Base-by-base conservation (phyloP, 1,140 invertebrate species). In the Cyclargus thomasi region DNA sequence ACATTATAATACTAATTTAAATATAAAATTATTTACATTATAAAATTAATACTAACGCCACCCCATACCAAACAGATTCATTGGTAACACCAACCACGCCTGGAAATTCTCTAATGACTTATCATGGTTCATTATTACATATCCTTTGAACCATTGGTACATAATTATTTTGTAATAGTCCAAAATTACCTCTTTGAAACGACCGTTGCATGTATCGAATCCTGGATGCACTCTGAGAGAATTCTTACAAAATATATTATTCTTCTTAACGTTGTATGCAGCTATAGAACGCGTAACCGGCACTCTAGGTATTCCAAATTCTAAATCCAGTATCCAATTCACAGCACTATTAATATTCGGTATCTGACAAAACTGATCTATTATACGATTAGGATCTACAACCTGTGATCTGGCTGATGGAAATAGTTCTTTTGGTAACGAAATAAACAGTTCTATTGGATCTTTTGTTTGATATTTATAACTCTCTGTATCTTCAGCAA, bases 361-460 rank as follows among this genome's bases (percentile, higher is more conserved):
- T 22, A 82, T 20, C 73, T 80, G 79, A 65, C 84, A 88, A 65
- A 86, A 81, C 21, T 77, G 79, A 74, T 88, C 82, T 72, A 88
- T 85, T 5, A 88, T 69, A 6, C 73, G 64, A 79, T 88, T 88
- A 6, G 85, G 82, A 69, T 88, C 78, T 3, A 86, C 22, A 29
- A 67, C 10, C 1, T 80, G 39, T 69, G 69, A 80, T 62, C 70
- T 78, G 39, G 82, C 67, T 21, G 70, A 53, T 16, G 81, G 82
- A 74, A 88, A 88, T 20, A 83, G 39, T 39, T 79, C 74, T 68
- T 74, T 80, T 20, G 83, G 80, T 23, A 86, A 72, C 6, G 63
- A 74, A 47, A 88, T 68, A 59, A 82, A 88, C 17, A 66, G 67
- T 47, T 84, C 78, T 71, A 81, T 21, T n/a, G 78, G 73, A 64